phyloP scores from a whole-genome alignment of 2,797 vertebrate species.

The Muraenolepis orangiensis region DNA sequence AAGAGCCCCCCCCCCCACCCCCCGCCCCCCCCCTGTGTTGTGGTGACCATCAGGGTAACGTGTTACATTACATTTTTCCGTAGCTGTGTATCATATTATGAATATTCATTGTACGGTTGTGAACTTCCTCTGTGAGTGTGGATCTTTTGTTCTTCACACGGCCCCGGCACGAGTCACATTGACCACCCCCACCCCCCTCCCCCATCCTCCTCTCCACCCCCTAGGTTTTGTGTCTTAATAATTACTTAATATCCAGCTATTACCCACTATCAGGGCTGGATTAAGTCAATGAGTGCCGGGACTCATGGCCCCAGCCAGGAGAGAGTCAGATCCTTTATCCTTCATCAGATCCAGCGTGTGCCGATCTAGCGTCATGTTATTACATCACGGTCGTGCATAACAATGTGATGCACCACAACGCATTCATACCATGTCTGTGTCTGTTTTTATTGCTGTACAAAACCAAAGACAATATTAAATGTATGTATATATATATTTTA shows the following conservation, averaged over 20 bases:
- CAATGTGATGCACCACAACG: not conserved
- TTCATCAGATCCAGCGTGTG: not conserved
- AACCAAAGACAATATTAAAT: constrained; percentile 17
- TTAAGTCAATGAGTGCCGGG: constrained; percentile 67
- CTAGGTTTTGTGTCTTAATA: constrained; percentile 56
- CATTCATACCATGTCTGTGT: not conserved
- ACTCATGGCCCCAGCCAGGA: constrained; percentile 57
- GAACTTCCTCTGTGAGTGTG: not conserved
- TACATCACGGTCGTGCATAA: not conserved
- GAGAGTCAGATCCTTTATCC: constrained; percentile 31
- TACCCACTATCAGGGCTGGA: constrained; percentile 63
- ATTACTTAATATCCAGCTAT: constrained; percentile 70
- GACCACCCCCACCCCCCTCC: constrained; percentile 33
- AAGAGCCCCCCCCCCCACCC: not conserved
- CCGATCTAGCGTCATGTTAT: not conserved
- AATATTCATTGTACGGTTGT: not conserved
- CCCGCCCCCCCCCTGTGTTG: not conserved
- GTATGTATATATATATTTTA: no score
- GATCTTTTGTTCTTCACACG: not conserved
- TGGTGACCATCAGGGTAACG: not conserved
- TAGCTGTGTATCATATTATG: not conserved
- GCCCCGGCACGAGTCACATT: not conserved
- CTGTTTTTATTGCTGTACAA: not conserved
- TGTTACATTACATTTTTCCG: not conserved
- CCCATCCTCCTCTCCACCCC: no score